Base-by-base conservation (phyloP, 2,888 invertebrate species). In the Eupithecia centaureata region DNA sequence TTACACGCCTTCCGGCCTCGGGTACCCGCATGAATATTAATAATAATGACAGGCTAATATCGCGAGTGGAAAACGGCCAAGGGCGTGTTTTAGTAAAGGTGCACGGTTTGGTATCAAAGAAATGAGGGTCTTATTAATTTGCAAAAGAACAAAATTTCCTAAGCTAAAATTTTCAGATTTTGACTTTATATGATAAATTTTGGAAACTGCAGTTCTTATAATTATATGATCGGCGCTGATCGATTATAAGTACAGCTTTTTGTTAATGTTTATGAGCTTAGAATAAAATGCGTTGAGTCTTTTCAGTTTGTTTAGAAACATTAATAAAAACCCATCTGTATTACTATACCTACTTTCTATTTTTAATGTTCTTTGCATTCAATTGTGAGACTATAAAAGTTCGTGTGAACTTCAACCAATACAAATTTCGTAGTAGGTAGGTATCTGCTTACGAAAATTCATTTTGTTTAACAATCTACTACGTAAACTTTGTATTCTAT, bases 1-100 rank as follows among this genome's bases (percentile, higher is more conserved):
- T 56, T 30, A 32, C 54, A 61, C 66, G 61, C 67, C 68, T 70
- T 72, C 72, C 71, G 73, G 70, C 65, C 65, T 67, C 78, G 78
- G 65, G 70, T 72, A 75, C 85, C 87, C 87, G 87, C 84, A 87
- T 79, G 76, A 76, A 80, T 85, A 84, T 83, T 80, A 85, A 81
- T 84, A 84, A 79, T 76, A 76, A 82, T 79, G 79, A 80, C 79
- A 79, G 73, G 76, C 77, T 79, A 79, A 82, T 81, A 81, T 79
- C 72, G 76, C 77, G 70, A 77, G 75, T 76, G 81, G 80, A 86
- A 86, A 79, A 82, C 82, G 83, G 84, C 83, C 86, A 88, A 88
- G 89, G 87, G 75, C 81, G 28, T 47, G 54, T 56, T 8, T 18
- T n/a, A 8, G 54, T 56, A 56, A 15, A 2, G 15, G 28, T 30